Conservation (phyloP, 1,140 invertebrate species). For the Trialeurodes vaporariorum region DNA sequence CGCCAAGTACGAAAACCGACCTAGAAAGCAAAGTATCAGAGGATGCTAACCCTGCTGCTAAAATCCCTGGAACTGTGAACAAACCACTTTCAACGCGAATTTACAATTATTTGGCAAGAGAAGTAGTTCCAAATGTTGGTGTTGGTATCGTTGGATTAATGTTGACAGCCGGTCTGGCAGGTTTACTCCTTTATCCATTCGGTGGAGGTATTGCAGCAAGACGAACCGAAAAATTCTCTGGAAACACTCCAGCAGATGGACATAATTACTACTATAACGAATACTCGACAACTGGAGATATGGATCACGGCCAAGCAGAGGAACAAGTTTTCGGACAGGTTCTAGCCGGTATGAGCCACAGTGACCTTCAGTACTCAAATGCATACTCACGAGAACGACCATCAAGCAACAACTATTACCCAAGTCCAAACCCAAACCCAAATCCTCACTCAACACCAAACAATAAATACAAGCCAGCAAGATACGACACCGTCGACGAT, state of each 20-base stretch:
- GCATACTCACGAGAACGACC: slow-evolving; percentile 19
- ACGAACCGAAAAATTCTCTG: slow-evolving; percentile 32
- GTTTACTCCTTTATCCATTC: slow-evolving; percentile 60
- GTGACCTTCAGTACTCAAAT: slow-evolving; percentile 14
- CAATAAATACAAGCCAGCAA: slow-evolving; percentile 15
- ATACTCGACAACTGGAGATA: slow-evolving; percentile 18
- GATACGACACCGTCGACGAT: slow-evolving; percentile 14
- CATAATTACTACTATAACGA: slow-evolving; percentile 23
- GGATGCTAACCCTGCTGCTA: slow-evolving; percentile 37
- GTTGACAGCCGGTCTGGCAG: slow-evolving; percentile 54
- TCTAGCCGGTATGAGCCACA: slow-evolving; percentile 41
- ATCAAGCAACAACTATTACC: not conserved
- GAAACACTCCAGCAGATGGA: slow-evolving; percentile 1
- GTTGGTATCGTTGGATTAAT: slow-evolving; percentile 59
- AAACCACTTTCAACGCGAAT: slow-evolving; percentile 51
- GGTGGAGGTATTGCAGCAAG: slow-evolving; percentile 43
- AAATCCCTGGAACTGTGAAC: slow-evolving; percentile 34
- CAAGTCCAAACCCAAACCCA: slow-evolving; percentile 17
- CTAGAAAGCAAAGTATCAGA: slow-evolving; percentile 37
- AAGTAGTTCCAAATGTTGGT: slow-evolving; percentile 65
- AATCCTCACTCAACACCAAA: slow-evolving; percentile 5
- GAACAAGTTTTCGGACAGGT: slow-evolving; percentile 61
- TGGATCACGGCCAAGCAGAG: slow-evolving; percentile 45
- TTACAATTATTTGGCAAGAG: slow-evolving; percentile 61
- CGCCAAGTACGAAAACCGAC: slow-evolving; percentile 16